Base-by-base conservation (phyloP, 2,797 vertebrate species). In the Cossypha dichroa region DNA sequence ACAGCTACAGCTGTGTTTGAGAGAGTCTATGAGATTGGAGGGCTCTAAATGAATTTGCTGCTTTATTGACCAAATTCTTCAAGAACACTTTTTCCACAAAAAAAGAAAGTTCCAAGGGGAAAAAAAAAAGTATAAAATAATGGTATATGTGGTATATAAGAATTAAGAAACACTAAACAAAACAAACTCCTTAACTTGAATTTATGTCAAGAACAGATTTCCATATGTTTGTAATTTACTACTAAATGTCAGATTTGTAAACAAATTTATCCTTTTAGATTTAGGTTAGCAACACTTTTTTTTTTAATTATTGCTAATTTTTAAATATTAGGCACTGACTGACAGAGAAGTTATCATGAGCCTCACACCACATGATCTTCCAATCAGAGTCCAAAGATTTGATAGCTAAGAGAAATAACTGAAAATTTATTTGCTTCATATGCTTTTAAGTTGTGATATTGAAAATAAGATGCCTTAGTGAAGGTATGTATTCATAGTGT, bases 121-220 rank as follows among this genome's bases (percentile, higher is more conserved):
- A 26, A 22, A 25, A 10, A 6, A 21, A 14, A n/a, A 41, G 3
- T 18, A 17, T 40, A 13, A 5, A 9, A 48, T 11, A 5, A 5
- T 11, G 2, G 1, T 23, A 34, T 38, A 25, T 0, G 7, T 13
- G 1, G 1, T 20, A n/a, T n/a, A 25, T 0, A 3, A 40, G 5
- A 25, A 34, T 34, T 0, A 3, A 33, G 7, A 25, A 60, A 36
- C 9, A 40, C 2, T 21, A 63, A 41, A 55, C 1, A 31, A 70
- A 78, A 38, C 2, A 34, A 90, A 5, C 2, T 5, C 2, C 10
- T 58, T 31, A 52, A 67, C 19, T 83, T 56, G 69, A 79, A 36
- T 52, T 79, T 46, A 28, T 6, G n/a, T 73, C 3, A 82, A 68
- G 7, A 79, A 25, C 8, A 11, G 3, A 45, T 63, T 76, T 82